Conservation (phyloP, 2,113 vertebrate genomes). For the Calyptomena viridis region DNA sequence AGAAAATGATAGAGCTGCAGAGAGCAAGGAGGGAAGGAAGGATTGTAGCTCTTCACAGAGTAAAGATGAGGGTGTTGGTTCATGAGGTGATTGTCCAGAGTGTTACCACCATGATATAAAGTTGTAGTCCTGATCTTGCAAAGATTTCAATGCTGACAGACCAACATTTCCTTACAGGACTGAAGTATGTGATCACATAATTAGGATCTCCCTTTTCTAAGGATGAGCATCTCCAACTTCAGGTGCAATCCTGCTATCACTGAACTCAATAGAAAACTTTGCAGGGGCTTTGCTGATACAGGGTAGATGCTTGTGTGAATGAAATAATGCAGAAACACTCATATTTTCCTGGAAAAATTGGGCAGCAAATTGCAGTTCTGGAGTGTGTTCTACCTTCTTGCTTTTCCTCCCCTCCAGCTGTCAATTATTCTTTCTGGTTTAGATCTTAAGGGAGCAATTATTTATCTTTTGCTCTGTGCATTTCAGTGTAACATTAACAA, state of each 20-base stretch:
- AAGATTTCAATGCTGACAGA: background rate
- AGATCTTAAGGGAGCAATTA: slow-evolving; percentile 30
- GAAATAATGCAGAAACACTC: background rate
- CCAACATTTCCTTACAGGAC: background rate
- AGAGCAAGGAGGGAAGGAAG: background rate
- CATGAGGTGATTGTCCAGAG: background rate
- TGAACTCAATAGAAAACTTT: background rate
- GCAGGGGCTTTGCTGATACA: background rate
- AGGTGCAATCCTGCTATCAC: background rate
- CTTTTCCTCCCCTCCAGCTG: slow-evolving; percentile 26
- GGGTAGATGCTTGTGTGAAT: background rate
- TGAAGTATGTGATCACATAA: background rate
- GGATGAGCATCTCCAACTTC: background rate
- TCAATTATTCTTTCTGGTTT: slow-evolving; percentile 36
- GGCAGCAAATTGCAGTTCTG: background rate
- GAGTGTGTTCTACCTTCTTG: background rate
- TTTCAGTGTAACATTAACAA: slow-evolving; percentile 29
- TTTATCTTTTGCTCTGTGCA: slow-evolving; percentile 37
- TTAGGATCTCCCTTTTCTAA: background rate
- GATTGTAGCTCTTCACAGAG: background rate
- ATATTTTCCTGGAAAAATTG: background rate
- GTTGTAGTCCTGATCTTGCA: background rate
- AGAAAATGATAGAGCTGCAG: background rate
- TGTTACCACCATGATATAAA: background rate
- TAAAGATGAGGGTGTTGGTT: background rate